phyloP scores from a whole-genome alignment of 2,888 invertebrate species.

The Xanthia icteritia region DNA sequence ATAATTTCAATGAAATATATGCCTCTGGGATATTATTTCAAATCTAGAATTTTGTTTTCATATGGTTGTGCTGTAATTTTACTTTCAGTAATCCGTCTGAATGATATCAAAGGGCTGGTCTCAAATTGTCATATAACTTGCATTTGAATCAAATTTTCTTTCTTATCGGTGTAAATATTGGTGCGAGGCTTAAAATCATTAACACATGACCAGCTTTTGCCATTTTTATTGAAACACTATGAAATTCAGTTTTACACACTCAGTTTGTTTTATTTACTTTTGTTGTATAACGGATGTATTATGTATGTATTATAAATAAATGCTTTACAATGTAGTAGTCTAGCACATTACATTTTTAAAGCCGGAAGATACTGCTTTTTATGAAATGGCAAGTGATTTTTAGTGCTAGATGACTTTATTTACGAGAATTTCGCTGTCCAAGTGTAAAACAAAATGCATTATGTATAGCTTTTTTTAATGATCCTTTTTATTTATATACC shows the following conservation, averaged over 20 bases:
- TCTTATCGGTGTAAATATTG: constrained; percentile 33
- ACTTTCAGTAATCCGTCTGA: constrained; percentile 35
- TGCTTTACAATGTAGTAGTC: constrained; percentile 25
- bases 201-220: constrained; percentile 21
- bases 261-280: constrained; percentile 30
- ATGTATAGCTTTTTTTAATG: constrained; percentile 78
- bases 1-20: constrained; percentile 43
- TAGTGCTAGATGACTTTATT: constrained; percentile 39
- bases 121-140: constrained; percentile 1
- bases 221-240: constrained; percentile 17
- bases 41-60: constrained; percentile 31
- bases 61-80: constrained; percentile 51
- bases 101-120: constrained; percentile 30
- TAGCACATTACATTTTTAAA: constrained; percentile 23
- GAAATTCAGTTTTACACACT: constrained; percentile 29
- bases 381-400: constrained; percentile 39
- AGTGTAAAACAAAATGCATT: constrained; percentile 60
- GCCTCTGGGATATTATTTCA: constrained; percentile 17
- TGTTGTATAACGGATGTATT: constrained; percentile 47
- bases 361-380: constrained; percentile 11
- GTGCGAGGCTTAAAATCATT: constrained; percentile 8
- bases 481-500: constrained; percentile 82
- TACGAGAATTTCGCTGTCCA: constrained; percentile 46
- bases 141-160: constrained; percentile 3
- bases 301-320: constrained; percentile 52